Evolutionary conservation across 2,113 vertebrate genomes (phyloP).

Genomic region (Epinephelus cyanopodus): DNA sequence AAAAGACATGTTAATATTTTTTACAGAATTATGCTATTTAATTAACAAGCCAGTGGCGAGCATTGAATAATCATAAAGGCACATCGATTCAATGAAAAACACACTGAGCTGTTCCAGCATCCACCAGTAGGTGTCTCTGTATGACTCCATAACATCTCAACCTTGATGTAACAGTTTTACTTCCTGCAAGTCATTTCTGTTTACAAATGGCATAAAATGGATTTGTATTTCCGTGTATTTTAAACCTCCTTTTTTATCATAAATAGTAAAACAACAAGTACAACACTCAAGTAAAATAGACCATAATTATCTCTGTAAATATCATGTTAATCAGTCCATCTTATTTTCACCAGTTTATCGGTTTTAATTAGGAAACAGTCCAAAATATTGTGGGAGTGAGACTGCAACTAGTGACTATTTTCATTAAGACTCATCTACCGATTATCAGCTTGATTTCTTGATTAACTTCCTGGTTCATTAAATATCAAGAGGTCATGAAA

Average conservation of each 20-base stretch:
- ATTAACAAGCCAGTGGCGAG: neutral
- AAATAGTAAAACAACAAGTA: neutral
- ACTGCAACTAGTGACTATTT: neutral
- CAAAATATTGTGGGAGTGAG: neutral
- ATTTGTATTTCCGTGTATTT: neutral
- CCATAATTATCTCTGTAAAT: neutral
- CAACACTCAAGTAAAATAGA: neutral
- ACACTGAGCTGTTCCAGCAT: neutral
- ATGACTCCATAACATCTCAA: neutral
- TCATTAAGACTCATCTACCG: neutral
- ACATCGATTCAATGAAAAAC: neutral
- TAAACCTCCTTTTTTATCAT: neutral
- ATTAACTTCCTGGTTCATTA: neutral
- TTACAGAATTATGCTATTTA: neutral
- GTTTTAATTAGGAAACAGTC: neutral
- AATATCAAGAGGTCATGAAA: neutral
- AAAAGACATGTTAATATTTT: slow-evolving; percentile 3
- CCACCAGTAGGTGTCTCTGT: slow-evolving; percentile 49
- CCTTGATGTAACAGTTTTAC: neutral
- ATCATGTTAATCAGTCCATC: neutral
- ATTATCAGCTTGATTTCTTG: neutral
- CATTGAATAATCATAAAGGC: neutral
- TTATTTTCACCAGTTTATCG: neutral
- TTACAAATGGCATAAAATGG: neutral
- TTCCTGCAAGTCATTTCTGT: neutral